Evolutionary conservation across 2,888 invertebrate species (phyloP), one percentile per base, ranked within the genome.

Genomic region (Portevinia maculata): DNA sequence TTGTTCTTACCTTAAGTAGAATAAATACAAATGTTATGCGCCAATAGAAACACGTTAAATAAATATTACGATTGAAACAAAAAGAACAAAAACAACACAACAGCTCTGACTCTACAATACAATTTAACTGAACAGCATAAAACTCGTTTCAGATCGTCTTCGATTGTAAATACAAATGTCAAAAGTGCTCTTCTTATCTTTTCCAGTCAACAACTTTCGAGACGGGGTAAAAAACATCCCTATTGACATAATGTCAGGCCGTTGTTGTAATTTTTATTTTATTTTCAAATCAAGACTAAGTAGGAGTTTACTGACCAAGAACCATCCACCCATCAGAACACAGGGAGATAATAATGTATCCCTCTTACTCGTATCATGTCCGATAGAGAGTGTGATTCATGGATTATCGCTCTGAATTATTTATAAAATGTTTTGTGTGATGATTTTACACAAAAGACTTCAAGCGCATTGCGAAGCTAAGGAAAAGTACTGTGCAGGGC

Each of bases 391-490:
- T n/a, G 34, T 65, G 71, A 78, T 71, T 78, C 78, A 64, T 78
- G 28, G 57, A 65, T 78, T 64, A 78, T 70, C 70, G 71, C 64
- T 44, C 39, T 48, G 76, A 76, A 76, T 70, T 78, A 64, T 70
- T 70, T 70, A 71, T 78, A 52, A 59, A 69, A 59, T 9, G 30
- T 41, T 59, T 65, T 55, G 37, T 55, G 44, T 48, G 44, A 24
- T 50, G n/a, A 3, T 17, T 32, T 67, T 37, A 17, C 37, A 55
- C 11, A 32, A 64, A 30, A 24, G 53, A n/a, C 34, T 57, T 8
- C n/a, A 41, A 15, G n/a, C 41, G n/a, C 3, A 28, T 15, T 32
- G 13, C 13, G 24, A 60, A 15, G 15, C 67, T 57, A 28, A 69
- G 75, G 75, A 75, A 75, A 75, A 75, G 28, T 75, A 75, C 75